These are phyloP conservation scores for Scopus umbretta DNA, from an alignment of 2,113 vertebrate species.

Conservation along the genomic window DNA sequence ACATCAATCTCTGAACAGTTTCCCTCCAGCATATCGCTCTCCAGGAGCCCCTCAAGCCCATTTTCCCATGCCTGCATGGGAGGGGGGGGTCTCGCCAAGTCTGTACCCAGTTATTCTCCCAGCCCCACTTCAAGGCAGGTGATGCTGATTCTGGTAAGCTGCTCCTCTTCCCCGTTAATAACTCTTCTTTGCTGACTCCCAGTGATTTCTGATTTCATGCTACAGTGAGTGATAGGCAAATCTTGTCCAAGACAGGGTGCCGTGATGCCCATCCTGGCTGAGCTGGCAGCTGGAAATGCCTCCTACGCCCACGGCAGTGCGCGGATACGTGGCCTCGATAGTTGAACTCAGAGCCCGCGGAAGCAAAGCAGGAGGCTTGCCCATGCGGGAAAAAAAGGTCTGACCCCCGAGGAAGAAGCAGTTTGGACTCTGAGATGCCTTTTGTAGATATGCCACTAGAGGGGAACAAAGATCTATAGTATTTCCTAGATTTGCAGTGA, in stretches of 20 bases:
- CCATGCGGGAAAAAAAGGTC: background rate
- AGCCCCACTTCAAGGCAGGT: background rate
- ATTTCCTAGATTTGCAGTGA: background rate
- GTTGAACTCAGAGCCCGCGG: background rate
- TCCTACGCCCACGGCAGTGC: accelerated
- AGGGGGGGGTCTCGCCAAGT: accelerated
- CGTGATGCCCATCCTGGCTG: background rate
- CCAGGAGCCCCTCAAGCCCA: background rate
- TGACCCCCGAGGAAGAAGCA: background rate
- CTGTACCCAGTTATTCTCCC: accelerated
- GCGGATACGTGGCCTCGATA: accelerated
- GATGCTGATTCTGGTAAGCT: background rate
- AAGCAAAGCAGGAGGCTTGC: background rate
- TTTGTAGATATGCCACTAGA: slow-evolving; percentile 14
- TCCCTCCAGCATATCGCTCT: background rate
- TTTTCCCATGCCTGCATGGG: accelerated
- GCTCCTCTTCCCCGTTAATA: background rate
- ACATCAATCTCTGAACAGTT: background rate
- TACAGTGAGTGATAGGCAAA: background rate
- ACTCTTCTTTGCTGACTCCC: background rate
- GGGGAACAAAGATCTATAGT: slow-evolving; percentile 24
- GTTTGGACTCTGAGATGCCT: background rate
- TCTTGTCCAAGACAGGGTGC: accelerated
- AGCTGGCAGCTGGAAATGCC: background rate
- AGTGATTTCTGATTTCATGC: background rate